Evolutionary conservation across 2,888 invertebrate species (phyloP).

Genomic region (Brachyptera putata): DNA sequence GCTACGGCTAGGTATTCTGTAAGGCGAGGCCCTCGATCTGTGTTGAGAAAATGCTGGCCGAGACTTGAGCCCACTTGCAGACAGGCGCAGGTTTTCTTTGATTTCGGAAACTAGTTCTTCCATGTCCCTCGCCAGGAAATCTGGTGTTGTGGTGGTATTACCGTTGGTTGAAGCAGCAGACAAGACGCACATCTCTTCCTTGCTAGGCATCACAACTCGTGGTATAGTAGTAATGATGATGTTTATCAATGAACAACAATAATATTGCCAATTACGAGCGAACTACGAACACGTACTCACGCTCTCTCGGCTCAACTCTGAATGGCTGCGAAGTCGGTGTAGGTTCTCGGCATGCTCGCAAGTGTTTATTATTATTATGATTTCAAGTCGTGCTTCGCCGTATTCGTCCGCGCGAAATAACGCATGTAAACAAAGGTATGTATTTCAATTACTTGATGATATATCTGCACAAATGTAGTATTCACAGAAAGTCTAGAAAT

Average conservation of each 20-base stretch:
- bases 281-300: conserved; percentile 1
- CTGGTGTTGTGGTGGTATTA: conserved; percentile 35
- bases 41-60: conserved; percentile 45
- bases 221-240: no score
- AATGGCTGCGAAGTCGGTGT: conserved; percentile 32
- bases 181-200: conserved; percentile 36
- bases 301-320: conserved; percentile 29
- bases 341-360: conserved; percentile 19
- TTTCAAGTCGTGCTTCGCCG: conserved; percentile 27
- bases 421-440: conserved; percentile 34
- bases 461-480: no score
- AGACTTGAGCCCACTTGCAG: conserved; percentile 44
- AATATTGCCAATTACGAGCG: not conserved
- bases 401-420: conserved; percentile 33
- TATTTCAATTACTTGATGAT: no score
- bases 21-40: conserved; percentile 51
- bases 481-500: no score
- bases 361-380: conserved; percentile 38
- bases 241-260: not conserved
- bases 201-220: conserved; percentile 35
- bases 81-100: conserved; percentile 59
- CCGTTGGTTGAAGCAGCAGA: conserved; percentile 29
- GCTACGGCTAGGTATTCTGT: conserved; percentile 49
- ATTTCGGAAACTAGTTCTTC: conserved; percentile 63
- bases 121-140: conserved; percentile 53